Percentiles rank a stretch among this genome's conserved stretches.
Evolutionary conservation across 2,888 invertebrate genomes (phyloP).

Genomic region (Biston stratarius): DNA sequence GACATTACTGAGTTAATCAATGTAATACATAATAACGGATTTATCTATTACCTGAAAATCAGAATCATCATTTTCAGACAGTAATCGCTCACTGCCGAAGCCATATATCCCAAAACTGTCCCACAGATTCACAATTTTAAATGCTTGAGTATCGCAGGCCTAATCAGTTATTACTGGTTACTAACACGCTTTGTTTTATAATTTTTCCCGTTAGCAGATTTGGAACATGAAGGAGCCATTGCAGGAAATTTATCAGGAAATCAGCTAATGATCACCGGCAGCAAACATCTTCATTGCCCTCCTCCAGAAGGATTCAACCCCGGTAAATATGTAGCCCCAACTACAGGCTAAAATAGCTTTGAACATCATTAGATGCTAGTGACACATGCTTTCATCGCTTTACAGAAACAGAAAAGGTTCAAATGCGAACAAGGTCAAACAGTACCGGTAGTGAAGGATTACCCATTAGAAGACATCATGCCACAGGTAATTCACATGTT

Average conservation of each 20-base stretch:
- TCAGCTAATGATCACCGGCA: slow-evolving; percentile 91
- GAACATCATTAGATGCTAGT: slow-evolving; percentile 44
- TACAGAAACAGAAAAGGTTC: slow-evolving; percentile 84
- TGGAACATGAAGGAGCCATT: slow-evolving; percentile 77
- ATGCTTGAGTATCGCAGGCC: no score
- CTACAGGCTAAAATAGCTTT: slow-evolving; percentile 25
- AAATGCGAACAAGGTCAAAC: slow-evolving; percentile 85
- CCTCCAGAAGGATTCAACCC: slow-evolving; percentile 88
- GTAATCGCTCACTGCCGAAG: no score
- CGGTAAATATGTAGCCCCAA: slow-evolving; percentile 59
- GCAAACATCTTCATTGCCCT: slow-evolving; percentile 92
- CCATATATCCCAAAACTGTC: no score
- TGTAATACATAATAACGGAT: not conserved
- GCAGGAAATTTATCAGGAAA: slow-evolving; percentile 90
- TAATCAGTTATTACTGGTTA: not conserved
- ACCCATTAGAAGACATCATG: slow-evolving; percentile 86
- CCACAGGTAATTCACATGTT: slow-evolving; percentile 73
- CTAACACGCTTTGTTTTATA: not conserved
- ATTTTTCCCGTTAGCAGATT: slow-evolving; percentile 63
- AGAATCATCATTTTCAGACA: no score
- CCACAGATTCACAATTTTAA: no score
- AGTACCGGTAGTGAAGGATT: slow-evolving; percentile 86
- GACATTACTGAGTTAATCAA: not conserved
- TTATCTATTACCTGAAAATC: no score
- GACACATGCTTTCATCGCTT: slow-evolving; percentile 49